phyloP scores from a whole-genome alignment of 2,113 vertebrate species.

The Gymnobelideus leadbeateri region DNA sequence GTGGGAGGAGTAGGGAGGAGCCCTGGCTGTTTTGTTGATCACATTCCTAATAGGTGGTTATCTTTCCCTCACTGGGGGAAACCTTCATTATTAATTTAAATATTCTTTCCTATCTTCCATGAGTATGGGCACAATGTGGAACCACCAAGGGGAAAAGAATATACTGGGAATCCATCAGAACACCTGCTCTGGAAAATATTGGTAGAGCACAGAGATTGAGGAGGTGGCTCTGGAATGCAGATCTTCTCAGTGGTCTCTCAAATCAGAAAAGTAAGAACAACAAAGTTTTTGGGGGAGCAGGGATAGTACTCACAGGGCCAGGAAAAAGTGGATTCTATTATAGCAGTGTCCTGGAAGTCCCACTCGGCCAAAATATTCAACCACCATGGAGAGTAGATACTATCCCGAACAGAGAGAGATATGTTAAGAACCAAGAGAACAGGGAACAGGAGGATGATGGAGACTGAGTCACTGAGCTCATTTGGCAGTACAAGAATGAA shows the following conservation, averaged over 20 bases:
- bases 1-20: not conserved
- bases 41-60: not conserved
- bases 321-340: conserved; percentile 71
- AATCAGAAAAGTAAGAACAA: not conserved
- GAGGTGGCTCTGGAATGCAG: not conserved
- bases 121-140: not conserved
- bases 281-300: not conserved
- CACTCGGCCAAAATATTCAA: conserved; percentile 57
- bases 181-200: not conserved
- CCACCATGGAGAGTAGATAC: conserved; percentile 73
- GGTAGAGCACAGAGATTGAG: not conserved
- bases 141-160: not conserved
- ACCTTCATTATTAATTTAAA: not conserved
- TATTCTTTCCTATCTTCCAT: not conserved
- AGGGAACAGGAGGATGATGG: too few relatives aligned
- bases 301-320: conserved; percentile 60
- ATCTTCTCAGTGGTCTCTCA: not conserved
- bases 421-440: rapidly evolving
- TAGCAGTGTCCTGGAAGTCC: conserved; percentile 65
- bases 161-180: not conserved
- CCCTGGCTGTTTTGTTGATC: not conserved
- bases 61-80: not conserved
- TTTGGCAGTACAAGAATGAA: not conserved
- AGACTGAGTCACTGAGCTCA: not conserved
- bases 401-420: not conserved